These are phyloP conservation scores for Pycnomerus fuliginosus DNA, from an alignment of 2,888 invertebrate species.

Conservation along the genomic window DNA sequence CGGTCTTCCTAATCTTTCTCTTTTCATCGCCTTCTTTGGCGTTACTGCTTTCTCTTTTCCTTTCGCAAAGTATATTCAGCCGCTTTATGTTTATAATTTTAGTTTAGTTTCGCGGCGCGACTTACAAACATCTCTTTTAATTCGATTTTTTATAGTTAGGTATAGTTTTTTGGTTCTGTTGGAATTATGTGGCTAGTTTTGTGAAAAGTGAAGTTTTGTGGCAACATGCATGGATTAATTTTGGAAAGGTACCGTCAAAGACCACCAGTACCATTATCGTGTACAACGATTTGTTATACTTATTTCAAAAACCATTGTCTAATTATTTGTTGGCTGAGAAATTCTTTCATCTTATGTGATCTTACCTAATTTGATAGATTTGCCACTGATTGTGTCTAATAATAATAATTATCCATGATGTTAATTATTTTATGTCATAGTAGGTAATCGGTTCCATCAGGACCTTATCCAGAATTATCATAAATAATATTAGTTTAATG, in stretches of 20 bases:
- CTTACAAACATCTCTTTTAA: slow-evolving; percentile 19
- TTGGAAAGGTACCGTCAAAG: slow-evolving; percentile 15
- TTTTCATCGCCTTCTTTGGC: slow-evolving; percentile 29
- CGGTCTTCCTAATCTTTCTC: slow-evolving; percentile 24
- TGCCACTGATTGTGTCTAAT: too few relatives aligned
- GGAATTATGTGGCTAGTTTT: not conserved
- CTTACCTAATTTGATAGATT: too few relatives aligned
- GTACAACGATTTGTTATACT: too few relatives aligned
- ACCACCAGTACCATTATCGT: too few relatives aligned
- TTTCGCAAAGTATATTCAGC: slow-evolving; percentile 26
- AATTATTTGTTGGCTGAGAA: too few relatives aligned
- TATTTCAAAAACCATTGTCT: too few relatives aligned
- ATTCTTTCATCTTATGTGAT: too few relatives aligned
- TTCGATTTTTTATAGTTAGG: not conserved
- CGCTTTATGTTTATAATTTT: slow-evolving; percentile 29
- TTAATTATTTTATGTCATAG: too few relatives aligned
- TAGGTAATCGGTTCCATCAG: too few relatives aligned
- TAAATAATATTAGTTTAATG: too few relatives aligned
- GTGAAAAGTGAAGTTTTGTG: not conserved
- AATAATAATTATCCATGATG: too few relatives aligned
- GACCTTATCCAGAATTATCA: too few relatives aligned
- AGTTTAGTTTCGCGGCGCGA: slow-evolving; percentile 26
- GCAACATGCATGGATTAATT: slow-evolving; percentile 23
- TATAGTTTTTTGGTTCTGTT: not conserved
- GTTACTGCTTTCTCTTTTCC: slow-evolving; percentile 31